phyloP scores from a whole-genome alignment of 2,113 vertebrate genomes.

The Silurus glanis region DNA sequence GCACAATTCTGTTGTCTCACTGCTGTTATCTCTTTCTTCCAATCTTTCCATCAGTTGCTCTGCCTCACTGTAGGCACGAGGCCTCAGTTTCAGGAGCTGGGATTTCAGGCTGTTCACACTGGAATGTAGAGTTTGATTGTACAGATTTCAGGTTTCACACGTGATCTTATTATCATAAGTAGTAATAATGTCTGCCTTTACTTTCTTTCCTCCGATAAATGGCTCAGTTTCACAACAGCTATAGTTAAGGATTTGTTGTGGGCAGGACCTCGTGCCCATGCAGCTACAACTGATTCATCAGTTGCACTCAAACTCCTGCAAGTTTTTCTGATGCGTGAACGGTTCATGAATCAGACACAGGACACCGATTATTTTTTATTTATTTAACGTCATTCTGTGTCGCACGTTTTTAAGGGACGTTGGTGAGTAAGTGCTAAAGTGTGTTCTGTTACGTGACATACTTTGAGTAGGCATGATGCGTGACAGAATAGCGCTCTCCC shows the following conservation, averaged over 20 bases:
- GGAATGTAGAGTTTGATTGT: background rate
- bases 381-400: background rate
- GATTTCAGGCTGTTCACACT: background rate
- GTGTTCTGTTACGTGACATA: slow-evolving; percentile 12
- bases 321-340: background rate
- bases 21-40: background rate
- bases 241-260: background rate
- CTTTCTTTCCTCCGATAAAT: background rate
- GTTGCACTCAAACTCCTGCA: background rate
- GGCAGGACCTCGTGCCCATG: background rate
- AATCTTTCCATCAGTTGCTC: background rate
- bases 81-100: background rate
- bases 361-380: background rate
- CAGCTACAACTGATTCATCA: background rate
- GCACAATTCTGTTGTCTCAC: background rate
- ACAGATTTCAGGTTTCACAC: background rate
- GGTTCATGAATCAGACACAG: background rate
- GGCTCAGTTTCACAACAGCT: background rate
- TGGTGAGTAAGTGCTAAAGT: slow-evolving; percentile 12
- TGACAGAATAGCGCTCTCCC: background rate
- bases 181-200: background rate
- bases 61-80: background rate
- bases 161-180: background rate
- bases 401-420: background rate
- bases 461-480: slow-evolving; percentile 8